These are phyloP conservation scores for Takifugu ocellatus DNA, from an alignment of 2,797 vertebrate genomes.

Conservation along the genomic window DNA sequence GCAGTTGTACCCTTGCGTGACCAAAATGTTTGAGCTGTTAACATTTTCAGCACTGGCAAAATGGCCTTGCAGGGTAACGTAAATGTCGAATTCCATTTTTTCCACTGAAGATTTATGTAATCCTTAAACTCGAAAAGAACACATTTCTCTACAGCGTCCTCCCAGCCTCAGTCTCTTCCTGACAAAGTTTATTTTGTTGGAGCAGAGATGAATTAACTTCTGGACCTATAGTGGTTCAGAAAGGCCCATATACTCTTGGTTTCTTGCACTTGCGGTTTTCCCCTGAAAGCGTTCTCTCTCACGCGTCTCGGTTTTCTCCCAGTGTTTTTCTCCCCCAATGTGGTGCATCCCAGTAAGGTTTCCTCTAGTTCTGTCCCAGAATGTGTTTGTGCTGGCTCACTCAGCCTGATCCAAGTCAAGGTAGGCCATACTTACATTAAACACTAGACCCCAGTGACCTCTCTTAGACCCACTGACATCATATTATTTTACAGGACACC, in stretches of 20 bases:
- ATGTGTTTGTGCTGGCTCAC: conserved; percentile 72
- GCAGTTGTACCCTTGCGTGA: conserved; percentile 26
- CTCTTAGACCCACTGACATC: conserved; percentile 54
- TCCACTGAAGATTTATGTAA: conserved; percentile 54
- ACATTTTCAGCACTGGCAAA: conserved; percentile 28
- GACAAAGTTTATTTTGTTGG: conserved; percentile 50
- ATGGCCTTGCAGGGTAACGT: conserved; percentile 43
- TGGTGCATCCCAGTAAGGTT: conserved; percentile 47
- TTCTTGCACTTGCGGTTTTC: conserved; percentile 54
- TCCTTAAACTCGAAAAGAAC: conserved; percentile 47
- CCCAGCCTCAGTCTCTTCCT: conserved; percentile 35
- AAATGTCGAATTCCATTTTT: conserved; percentile 45
- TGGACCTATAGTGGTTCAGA: conserved; percentile 54
- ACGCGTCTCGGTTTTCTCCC: conserved; percentile 70
- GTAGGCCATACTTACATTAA: conserved; percentile 45
- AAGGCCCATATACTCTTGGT: conserved; percentile 64
- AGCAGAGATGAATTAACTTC: conserved; percentile 62
- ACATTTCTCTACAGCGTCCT: conserved; percentile 32
- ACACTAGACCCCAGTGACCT: conserved; percentile 23
- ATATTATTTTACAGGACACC: conserved; percentile 56
- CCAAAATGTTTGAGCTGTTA: conserved; percentile 26
- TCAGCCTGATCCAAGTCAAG: conserved; percentile 24
- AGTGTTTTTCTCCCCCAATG: conserved; percentile 59
- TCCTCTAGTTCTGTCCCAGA: conserved; percentile 51
- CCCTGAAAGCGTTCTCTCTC: conserved; percentile 62